Base-by-base conservation (phyloP, 2,797 vertebrate genomes). In the Peromyscus aztecus region DNA sequence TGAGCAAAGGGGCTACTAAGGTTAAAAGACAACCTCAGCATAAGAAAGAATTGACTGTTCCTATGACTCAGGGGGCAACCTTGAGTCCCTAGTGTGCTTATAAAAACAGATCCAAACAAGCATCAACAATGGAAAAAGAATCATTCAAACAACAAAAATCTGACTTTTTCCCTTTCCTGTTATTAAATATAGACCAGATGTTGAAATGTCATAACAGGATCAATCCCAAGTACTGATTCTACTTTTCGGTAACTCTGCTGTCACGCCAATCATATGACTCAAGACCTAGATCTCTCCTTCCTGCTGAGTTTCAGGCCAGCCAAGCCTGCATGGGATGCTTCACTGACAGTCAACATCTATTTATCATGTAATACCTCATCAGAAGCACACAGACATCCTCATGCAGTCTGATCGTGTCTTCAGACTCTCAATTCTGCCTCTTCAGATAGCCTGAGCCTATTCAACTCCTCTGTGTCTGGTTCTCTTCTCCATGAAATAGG, bases 41-140 rank as follows among this genome's bases (percentile, higher is more conserved):
- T 81, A 80, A 97, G 94, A 94, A 92, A 59, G 34, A 82, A 93
- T 52, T 21, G 43, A 9, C 31, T 94, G 94, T 94, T 95, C 81
- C 63, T 88, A 69, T 19, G 86, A 92, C 52, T 95, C 31, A 73
- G 23, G 88, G 23, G 2, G 7, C 29, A 93, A 91, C 69, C 55
- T 23, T 87, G 49, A 89, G 94, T 71, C 46, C 63, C 78, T 85
- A 85, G 10, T 71, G 34, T 2, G 11, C 52, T 87, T 87, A 37
- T 46, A 73, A 87, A 85, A 67, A 80, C 55, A 90, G 91, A 81
- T 16, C 21, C 82, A 37, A 82, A 46, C 3, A 59, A 49, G 3
- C 59, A 59, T 73, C 84, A 91, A 90, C 24, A 88, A n/a, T 34
- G n/a, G 6, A 84, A 96, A 82, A 9, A 94, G 4, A 9, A 76